Evolutionary conservation across 2,113 vertebrate species (phyloP), one percentile per base, ranked within the genome.

Genomic region (Pontoporia blainvillei): DNA sequence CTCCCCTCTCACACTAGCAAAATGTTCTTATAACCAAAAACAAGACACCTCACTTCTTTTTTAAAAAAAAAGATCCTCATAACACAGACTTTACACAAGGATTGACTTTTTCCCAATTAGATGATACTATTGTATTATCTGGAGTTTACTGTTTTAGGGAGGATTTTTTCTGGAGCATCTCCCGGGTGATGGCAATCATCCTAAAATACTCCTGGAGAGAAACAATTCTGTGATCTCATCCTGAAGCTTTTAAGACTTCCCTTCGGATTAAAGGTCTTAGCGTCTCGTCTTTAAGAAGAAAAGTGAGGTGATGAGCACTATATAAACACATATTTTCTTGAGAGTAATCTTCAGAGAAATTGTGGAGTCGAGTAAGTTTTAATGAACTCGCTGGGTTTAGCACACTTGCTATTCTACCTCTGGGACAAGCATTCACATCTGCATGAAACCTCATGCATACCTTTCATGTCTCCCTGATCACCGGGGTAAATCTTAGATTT

Each of bases 231-330:
- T 98, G 97, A 98, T 97, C 97, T 97, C 95, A 95, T 95, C 87
- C 90, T 89, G 81, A 84, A 87, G 90, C 90, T 96, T 97, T 96
- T 97, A 97, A 98, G 98, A 93, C 93, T 97, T 97, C 86, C 81
- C 96, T 85, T 95, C 82, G 95, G 97, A 98, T 97, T 98, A 97
- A 98, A 96, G 94, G 90, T 97, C 66, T 98, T 97, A 97, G 96
- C 96, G 97, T 97, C 94, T 97, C 95, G 85, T 98, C 97, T 98
- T 97, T 95, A 95, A 90, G 61, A 81, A 87, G 75, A 90, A 95
- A 95, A 96, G 94, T 96, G 69, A 96, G 86, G 96, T 71, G 94
- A 85, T 96, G 95, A 96, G 93, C 96, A 96, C 94, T 87, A 96
- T 88, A 96, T 96, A 98, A 97, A 98, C 92, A 98, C 66, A 93